Percentiles rank a stretch among this genome's conserved stretches.
Evolutionary conservation across 1,140 invertebrate species (phyloP).

Genomic region (Hyphantria cunea): DNA sequence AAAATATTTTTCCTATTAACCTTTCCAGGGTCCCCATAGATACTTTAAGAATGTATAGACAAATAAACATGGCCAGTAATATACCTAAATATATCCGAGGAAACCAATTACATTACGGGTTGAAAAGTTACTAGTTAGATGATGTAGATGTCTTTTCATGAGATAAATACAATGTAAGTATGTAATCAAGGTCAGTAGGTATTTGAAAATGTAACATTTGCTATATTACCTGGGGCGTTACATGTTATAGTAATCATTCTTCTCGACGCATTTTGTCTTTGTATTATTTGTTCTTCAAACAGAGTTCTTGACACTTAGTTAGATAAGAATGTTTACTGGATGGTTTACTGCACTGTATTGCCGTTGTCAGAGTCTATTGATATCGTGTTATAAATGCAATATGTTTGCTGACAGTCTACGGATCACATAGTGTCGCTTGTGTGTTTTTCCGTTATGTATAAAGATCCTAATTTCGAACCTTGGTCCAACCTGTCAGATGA

Average conservation of each 20-base stretch:
- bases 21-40: no score
- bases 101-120: no score
- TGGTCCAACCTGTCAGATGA: constrained; percentile 15
- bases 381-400: constrained; percentile 34
- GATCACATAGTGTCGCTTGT: not conserved
- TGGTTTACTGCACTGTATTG: constrained; percentile 50
- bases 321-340: constrained; percentile 69
- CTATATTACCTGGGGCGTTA: no score
- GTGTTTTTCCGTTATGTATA: constrained; percentile 7
- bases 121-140: no score
- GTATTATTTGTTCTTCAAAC: constrained; percentile 36
- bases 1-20: no score
- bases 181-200: no score
- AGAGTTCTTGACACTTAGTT: constrained; percentile 56
- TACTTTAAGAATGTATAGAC: no score
- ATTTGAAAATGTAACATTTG: no score
- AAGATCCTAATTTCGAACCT: constrained; percentile 40
- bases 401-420: constrained; percentile 8
- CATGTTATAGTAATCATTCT: not conserved
- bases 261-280: constrained; percentile 21
- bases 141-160: no score
- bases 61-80: no score
- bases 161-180: no score
- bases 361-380: constrained; percentile 24
- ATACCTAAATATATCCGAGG: no score